Base-by-base conservation (phyloP, 2,888 invertebrate species). In the Marasmarcha lunaedactyla region DNA sequence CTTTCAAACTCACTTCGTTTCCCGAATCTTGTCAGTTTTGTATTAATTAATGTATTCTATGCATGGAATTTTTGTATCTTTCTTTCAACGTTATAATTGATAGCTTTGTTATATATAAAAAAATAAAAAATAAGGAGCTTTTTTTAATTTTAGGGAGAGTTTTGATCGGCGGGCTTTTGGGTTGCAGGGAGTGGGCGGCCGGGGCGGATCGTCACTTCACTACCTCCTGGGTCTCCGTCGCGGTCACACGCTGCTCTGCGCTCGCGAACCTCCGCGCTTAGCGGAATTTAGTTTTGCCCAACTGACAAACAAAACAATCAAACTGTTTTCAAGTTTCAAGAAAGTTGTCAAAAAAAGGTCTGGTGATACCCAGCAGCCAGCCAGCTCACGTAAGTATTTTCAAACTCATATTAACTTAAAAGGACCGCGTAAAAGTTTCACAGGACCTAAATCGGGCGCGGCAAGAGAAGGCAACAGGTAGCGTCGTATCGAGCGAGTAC, bases 381-480 rank as follows among this genome's bases (percentile, higher is more conserved):
- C 59, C 46, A 55, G 52, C 56, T 66, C 65, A 42, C 73, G 79
- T 79, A 39, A 72, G 79, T 67, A 11, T 30, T 9, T 30, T n/a
- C 3, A n/a, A 13, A 10, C 14, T 7, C 3, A 12, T 2, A 4
- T 13, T 4, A 12, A 36, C 15, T 2, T 12, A 20, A 12, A 54
- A 48, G 55, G 55, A 52, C 59, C 68, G 68, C 62, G 63, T 62
- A 66, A 72, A 72, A 76, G 63, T 72, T 76, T 71, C 46, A 45
- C 47, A 50, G 48, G 45, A 42, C 44, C 50, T 49, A 49, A 48
- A 52, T 57, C 15, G 33, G n/a, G 26, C 60, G 63, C 63, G 67
- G 58, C 62, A 63, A 56, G 66, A 20, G 4, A 20, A 20, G 20
- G 72, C 74, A 74, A 74, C 73, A 73, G 72, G 73, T 73, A 66